Evolutionary conservation across 2,113 vertebrate genomes (phyloP), one percentile per base, ranked within the genome.

Genomic region (Paracyprichromis sp.): DNA sequence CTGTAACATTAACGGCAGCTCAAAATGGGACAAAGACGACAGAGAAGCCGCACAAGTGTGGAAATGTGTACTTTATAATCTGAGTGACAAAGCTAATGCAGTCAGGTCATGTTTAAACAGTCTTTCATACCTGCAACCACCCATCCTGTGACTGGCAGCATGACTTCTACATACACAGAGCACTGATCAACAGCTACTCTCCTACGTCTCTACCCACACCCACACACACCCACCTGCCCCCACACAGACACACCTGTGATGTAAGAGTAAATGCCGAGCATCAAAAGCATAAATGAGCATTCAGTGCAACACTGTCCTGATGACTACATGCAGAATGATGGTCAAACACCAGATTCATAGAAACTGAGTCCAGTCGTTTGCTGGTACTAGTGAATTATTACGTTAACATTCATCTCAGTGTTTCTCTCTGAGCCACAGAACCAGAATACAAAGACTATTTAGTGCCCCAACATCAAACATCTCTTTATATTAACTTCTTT

Each of bases 211-310:
- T 2, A 61, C 59, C 17, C 59, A 63, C 29, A 34, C 57, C 56
- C 57, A 2, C 38, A 7, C 59, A 2, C 59, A 3, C 54, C 1
- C 59, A 63, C 59, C 29, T 3, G 17, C 4, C 14, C 59, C 17
- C 29, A 61, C 29, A 34, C 31, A 63, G 1, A 66, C 61, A 38
- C 61, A 66, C 10, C 96, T 97, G 94, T 94, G 96, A 96, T 85
- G 95, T 97, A 97, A 97, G 89, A 98, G 97, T 97, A 97, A 90
- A 97, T 97, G 97, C 97, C 97, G 26, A 98, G 98, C 97, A 96
- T 96, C 83, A 78, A 96, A 98, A 98, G 98, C 97, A 96, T 34
- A 90, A 89, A 96, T 95, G 97, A 94, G 95, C 94, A 96, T 96
- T 97, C 95, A 91, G 96, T 86, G 95, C 96, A 96, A 96, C 94